Evolutionary conservation across 2,113 vertebrate genomes (phyloP), one percentile per base, ranked within the genome.

Genomic region (Echinops telfairi): DNA sequence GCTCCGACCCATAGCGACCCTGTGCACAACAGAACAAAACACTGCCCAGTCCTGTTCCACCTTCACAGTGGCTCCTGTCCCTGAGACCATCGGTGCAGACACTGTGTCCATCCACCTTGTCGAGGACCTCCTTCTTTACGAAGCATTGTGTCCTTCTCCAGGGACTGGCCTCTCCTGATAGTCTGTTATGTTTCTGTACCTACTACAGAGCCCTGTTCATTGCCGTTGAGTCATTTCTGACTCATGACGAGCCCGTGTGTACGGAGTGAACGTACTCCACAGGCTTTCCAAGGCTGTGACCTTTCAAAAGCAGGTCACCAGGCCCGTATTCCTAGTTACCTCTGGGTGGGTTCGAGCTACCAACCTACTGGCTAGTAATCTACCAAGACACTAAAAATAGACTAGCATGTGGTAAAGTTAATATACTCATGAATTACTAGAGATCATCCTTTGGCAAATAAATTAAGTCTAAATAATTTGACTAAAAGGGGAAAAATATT

Each of bases 391-490:
- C 47, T 12, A 53, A 53, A 53, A 53, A 53, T 53, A 53, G 47
- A 33, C 62, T 89, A 87, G n/a, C 29, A 38, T 83, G 3, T 86
- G 6, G 3, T 87, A 11, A 81, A 91, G 66, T 20, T 76, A 62
- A 53, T 80, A 23, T 79, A 70, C 36, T 91, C 19, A 58, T 80
- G 47, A 53, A 53, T 8, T 88, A 12, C 29, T 64, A 2, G 31
- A 78, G 19, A 68, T 88, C 71, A 81, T 90, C 93, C 66, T 89
- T 11, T 93, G 25, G 43, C 27, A 68, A 82, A 7, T 92, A 83
- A 78, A 60, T 78, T 86, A 79, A 79, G 11, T 64, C 78, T 92
- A 88, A 90, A 17, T 79, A 92, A 75, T 92, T 90, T 25, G 73
- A 47, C 31, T 38, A 15, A 75, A 85, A 88, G 92, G 58, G 36